Conservation (phyloP, 1,140 invertebrate species). For the Magallana angulata region DNA sequence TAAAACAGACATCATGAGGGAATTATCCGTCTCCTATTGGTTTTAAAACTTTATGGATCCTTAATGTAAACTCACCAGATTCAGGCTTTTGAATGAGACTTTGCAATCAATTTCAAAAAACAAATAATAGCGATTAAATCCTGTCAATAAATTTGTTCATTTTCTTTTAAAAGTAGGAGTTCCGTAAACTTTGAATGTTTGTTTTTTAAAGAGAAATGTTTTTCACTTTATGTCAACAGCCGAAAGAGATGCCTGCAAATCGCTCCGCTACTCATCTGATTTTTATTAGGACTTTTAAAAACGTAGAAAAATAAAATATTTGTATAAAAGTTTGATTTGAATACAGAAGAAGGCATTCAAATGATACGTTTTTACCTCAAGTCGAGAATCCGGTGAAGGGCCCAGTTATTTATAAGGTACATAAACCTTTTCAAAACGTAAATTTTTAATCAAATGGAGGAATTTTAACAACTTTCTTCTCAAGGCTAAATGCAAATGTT, state of each 20-base stretch:
- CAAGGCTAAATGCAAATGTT: slow-evolving; percentile 17
- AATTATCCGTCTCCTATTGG: slow-evolving; percentile 19
- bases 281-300: slow-evolving; percentile 27
- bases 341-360: slow-evolving; percentile 4
- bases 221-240: background rate
- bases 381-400: background rate
- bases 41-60: slow-evolving; percentile 34
- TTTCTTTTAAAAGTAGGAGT: slow-evolving; percentile 30
- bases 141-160: slow-evolving; percentile 34
- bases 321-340: slow-evolving; percentile 28
- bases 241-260: background rate
- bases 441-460: slow-evolving; percentile 29
- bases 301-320: slow-evolving; percentile 37
- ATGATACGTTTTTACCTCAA: slow-evolving; percentile 16
- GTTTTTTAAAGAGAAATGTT: slow-evolving; percentile 35
- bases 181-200: slow-evolving; percentile 21
- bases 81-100: slow-evolving; percentile 18
- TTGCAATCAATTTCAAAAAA: slow-evolving; percentile 32
- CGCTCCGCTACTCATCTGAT: slow-evolving; percentile 12
- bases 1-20: slow-evolving; percentile 26
- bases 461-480: slow-evolving; percentile 10
- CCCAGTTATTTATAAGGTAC: background rate
- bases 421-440: slow-evolving; percentile 25
- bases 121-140: slow-evolving; percentile 35
- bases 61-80: slow-evolving; percentile 28